These are phyloP conservation scores for Solenopsis fugax DNA, from an alignment of 1,140 invertebrate species.

Conservation along the genomic window DNA sequence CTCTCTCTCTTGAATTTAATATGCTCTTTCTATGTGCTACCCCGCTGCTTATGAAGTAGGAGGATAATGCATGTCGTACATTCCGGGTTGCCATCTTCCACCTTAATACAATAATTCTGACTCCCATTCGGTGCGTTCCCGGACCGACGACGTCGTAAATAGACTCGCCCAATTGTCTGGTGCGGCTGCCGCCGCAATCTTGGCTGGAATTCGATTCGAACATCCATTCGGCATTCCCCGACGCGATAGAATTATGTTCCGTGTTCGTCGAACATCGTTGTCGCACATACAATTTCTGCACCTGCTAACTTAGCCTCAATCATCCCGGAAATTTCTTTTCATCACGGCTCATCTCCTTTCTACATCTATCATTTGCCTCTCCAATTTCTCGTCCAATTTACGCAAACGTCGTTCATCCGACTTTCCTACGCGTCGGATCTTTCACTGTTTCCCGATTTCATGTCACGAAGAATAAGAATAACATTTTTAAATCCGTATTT, in stretches of 20 bases:
- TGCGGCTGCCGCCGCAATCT: slow-evolving; percentile 47
- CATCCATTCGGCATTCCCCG: slow-evolving; percentile 24
- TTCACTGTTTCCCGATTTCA: background rate
- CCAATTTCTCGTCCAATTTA: slow-evolving; percentile 26
- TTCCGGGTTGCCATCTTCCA: slow-evolving; percentile 28
- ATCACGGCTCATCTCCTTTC: background rate
- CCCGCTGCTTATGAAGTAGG: slow-evolving; percentile 6
- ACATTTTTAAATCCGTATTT: background rate
- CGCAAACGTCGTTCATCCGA: background rate
- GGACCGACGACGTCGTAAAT: slow-evolving; percentile 63
- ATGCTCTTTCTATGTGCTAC: background rate
- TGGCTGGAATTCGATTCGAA: slow-evolving; percentile 60
- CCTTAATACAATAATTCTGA: slow-evolving; percentile 68
- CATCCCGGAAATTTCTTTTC: slow-evolving; percentile 50
- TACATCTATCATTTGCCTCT: slow-evolving; percentile 16
- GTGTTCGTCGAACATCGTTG: slow-evolving; percentile 44
- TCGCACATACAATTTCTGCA: slow-evolving; percentile 58
- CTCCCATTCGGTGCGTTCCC: slow-evolving; percentile 50
- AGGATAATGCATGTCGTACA: slow-evolving; percentile 45
- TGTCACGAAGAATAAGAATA: background rate
- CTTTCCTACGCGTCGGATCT: background rate
- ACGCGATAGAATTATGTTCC: slow-evolving; percentile 57
- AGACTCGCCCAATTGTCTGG: slow-evolving; percentile 65
- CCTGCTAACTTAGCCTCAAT: slow-evolving; percentile 45
- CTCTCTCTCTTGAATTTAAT: background rate